Base-by-base conservation (phyloP, 2,113 vertebrate species). In the Agapornis roseicollis region DNA sequence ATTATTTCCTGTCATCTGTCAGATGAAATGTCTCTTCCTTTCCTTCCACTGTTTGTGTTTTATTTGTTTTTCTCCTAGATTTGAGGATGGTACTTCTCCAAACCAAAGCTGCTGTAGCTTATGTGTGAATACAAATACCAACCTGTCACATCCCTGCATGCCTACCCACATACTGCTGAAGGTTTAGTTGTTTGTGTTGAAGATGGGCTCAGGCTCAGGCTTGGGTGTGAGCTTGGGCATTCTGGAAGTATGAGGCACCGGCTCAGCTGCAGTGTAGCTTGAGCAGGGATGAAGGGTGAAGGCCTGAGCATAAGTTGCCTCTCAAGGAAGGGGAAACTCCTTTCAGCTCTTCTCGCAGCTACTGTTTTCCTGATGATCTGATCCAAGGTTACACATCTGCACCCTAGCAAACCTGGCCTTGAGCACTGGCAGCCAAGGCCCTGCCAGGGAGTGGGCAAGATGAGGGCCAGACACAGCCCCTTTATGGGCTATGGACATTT, bases 191-290 rank as follows among this genome's bases (percentile, higher is more conserved):
- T 53, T 50, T 56, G 19, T 29, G 12, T 47, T 56, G 80, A 65
- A 80, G 72, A 44, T 66, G 35, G 1, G 29, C 1, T 53, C 7
- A 10, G 37, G 28, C 11, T 79, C 44, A 71, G 70, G 25, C 46
- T 86, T 5, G 16, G 29, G n/a, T 18, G 80, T 42, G 24, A 49
- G 69, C 37, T 37, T 9, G 13, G 35, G 33, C 35, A 68, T 10
- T 13, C 74, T 82, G 35, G 9, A 35, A 68, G 29, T 33, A 7
- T 11, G 7, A 74, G 50, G 49, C 47, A 35, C 8, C 44, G n/a
- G 22, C 24, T 24, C 0, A 3, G 55, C 65, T 74, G 31, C 4
- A 9, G 8, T 0, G 0, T 11, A 84, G 37, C 11, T 74, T 1
- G 1, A 37, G 7, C 31, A 63, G 22, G 46, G 60, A 44, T 72